phyloP scores from a whole-genome alignment of 2,888 invertebrate genomes.

The Meliscaeva auricollis region DNA sequence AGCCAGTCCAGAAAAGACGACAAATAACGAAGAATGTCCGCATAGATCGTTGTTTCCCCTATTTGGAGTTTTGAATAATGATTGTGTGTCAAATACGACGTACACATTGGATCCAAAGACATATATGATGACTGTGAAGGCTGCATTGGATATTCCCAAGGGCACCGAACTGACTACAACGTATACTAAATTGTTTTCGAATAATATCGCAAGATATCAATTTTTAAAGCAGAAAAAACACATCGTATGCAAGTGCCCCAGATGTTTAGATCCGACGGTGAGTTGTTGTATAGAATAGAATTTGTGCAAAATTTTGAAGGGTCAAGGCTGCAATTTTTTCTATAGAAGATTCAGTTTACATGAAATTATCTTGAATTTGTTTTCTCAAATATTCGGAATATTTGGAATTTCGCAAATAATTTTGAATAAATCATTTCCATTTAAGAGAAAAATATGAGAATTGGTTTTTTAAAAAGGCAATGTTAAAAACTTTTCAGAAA shows the following conservation, averaged over 20 bases:
- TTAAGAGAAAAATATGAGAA: too few relatives aligned
- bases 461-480: too few relatives aligned
- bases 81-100: constrained; percentile 89
- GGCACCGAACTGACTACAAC: constrained; percentile 89
- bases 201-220: constrained; percentile 88
- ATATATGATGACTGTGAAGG: constrained; percentile 87
- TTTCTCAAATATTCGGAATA: too few relatives aligned
- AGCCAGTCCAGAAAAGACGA: constrained; percentile 79
- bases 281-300: too few relatives aligned
- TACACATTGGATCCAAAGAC: constrained; percentile 87
- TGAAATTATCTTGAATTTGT: too few relatives aligned
- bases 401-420: too few relatives aligned
- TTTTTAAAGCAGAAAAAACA: constrained; percentile 87
- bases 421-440: too few relatives aligned
- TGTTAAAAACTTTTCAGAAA: too few relatives aligned
- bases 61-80: constrained; percentile 89
- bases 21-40: constrained; percentile 82
- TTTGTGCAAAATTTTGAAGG: too few relatives aligned
- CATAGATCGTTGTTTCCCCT: constrained; percentile 88
- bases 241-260: constrained; percentile 88
- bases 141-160: constrained; percentile 86
- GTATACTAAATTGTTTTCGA: constrained; percentile 89
- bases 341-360: too few relatives aligned
- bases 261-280: constrained; percentile 89
- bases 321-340: too few relatives aligned